Conservation (phyloP, 2,113 vertebrate species). For the Benthochromis sp. region DNA sequence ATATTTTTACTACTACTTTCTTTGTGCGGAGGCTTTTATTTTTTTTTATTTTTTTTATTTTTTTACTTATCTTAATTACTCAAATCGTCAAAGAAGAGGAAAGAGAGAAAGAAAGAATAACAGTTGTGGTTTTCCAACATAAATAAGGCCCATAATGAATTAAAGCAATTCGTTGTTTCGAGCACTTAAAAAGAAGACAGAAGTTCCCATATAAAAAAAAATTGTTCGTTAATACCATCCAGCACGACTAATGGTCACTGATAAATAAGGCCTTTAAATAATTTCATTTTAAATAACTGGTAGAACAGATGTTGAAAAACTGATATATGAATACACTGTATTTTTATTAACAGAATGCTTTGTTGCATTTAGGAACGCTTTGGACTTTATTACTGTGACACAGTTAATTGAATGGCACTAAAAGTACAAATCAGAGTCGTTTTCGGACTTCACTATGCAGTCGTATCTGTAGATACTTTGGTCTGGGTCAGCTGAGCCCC, state of each 20-base stretch:
- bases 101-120: neutral
- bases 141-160: neutral
- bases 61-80: neutral
- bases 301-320: neutral
- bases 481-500: neutral
- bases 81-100: neutral
- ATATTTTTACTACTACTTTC: neutral
- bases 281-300: neutral
- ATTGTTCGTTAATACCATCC: neutral
- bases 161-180: neutral
- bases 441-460: neutral
- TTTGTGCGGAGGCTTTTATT: neutral
- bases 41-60: neutral
- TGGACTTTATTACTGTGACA: neutral
- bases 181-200: neutral
- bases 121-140: neutral
- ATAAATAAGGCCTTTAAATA: neutral
- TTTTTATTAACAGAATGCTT: neutral
- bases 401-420: neutral
- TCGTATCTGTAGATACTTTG: neutral
- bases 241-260: neutral
- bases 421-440: neutral
- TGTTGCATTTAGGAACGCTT: neutral
- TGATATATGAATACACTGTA: neutral
- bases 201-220: neutral